Percentiles rank a stretch among this genome's conserved stretches.
These are phyloP conservation scores for Drosophila pseudoobscura DNA, from an alignment of 1,140 invertebrate genomes.

Conservation along the genomic window DNA sequence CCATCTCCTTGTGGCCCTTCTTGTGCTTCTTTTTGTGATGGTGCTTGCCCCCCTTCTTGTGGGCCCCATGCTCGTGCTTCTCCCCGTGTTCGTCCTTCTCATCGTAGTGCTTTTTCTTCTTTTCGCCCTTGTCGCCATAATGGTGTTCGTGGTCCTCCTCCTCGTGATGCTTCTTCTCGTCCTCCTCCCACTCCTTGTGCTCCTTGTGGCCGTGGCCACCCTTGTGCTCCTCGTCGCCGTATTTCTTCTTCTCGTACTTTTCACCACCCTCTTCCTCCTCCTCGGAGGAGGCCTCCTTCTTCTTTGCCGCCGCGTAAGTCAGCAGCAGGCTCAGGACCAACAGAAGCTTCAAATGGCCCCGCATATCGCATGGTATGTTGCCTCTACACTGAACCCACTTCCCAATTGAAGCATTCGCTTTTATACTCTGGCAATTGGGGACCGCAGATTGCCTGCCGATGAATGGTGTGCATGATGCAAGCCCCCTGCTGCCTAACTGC, in stretches of 20 bases:
- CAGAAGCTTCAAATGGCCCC: constrained; percentile 60
- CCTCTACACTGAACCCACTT: constrained; percentile 30
- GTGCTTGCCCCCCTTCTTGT: constrained; percentile 88
- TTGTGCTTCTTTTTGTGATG: constrained; percentile 88
- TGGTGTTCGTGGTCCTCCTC: constrained; percentile 86
- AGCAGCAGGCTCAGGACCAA: constrained; percentile 69
- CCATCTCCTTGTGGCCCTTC: constrained; percentile 88
- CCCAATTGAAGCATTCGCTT: constrained; percentile 22
- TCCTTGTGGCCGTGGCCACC: constrained; percentile 86
- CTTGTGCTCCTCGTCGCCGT: constrained; percentile 84
- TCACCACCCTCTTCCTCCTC: constrained; percentile 83
- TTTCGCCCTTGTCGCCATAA: constrained; percentile 86
- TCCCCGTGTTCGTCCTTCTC: constrained; percentile 86
- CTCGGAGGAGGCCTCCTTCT: constrained; percentile 68
- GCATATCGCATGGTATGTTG: constrained; percentile 52
- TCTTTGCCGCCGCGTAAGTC: constrained; percentile 64
- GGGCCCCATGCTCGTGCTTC: constrained; percentile 86
- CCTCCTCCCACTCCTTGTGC: constrained; percentile 79
- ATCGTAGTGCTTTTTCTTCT: constrained; percentile 87
- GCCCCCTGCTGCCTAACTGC: constrained; percentile 24
- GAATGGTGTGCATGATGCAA: constrained; percentile 51
- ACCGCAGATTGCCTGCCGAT: constrained; percentile 43
- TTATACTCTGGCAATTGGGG: constrained; percentile 44
- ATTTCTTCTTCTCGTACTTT: constrained; percentile 84
- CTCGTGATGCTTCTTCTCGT: constrained; percentile 87